Evolutionary conservation across 2,113 vertebrate species (phyloP), one percentile per base, ranked within the genome.

Genomic region (Odocoileus virginianus): DNA sequence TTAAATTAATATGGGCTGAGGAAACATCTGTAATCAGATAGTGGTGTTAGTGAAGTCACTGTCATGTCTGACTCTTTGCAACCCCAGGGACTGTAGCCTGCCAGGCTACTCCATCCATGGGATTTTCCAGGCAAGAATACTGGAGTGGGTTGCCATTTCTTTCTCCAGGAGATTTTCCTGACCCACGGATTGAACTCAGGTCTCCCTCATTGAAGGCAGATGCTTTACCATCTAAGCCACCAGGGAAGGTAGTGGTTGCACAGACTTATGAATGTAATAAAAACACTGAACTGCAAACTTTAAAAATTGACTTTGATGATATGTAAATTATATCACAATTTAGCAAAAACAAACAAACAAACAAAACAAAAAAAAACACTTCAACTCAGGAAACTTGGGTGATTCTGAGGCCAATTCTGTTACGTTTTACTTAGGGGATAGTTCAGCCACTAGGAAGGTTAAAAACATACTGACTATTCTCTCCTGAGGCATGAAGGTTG

Each of bases 71-170:
- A 71, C n/a, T 71, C 64, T 67, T 67, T 71, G 17, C 0, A 9
- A 36, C 17, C 16, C 64, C n/a, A 36, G 2, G n/a, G n/a, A 36
- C n/a, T 36, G 17, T 71, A 71, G 17, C n/a, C 64, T 71, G n/a
- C 33, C 15, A 64, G 30, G 3, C 33, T 64, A 17, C n/a, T 36
- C 9, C 0, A 0, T 71, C 2, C 2, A 36, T 36, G n/a, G 5
- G 64, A 23, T 36, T 36, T 23, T 36, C n/a, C 7, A 36, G 19
- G n/a, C 9, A 71, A 36, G 19, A 71, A 36, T 71, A 36, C n/a
- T 57, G 55, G 55, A 36, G 17, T 23, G 17, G 0, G 5, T 36
- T 36, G 19, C 19, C n/a, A 23, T 71, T 71, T 36, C 64, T n/a
- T 71, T 71, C 64, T 71, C n/a, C 64, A 21, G 64, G n/a, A 21